Evolutionary conservation across 1,140 invertebrate genomes (phyloP), one percentile per base, ranked within the genome.

Genomic region (Achroia grisella): DNA sequence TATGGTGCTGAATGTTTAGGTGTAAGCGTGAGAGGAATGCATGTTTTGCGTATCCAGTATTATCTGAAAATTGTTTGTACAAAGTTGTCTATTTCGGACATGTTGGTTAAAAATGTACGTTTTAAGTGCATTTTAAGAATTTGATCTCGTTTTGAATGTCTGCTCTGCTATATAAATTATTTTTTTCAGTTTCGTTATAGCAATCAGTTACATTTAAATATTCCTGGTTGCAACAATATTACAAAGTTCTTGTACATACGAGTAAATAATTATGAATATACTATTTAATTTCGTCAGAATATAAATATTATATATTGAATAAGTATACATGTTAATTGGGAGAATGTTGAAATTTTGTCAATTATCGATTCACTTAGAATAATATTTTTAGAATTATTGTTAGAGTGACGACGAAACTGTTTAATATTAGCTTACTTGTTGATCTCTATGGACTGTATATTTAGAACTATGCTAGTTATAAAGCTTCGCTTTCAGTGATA

Each of bases 371-470:
- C 17, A 6, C 17, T 23, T 23, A 6, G 32, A 33, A 33, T 33
- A 1, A 11, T 32, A 2, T 11, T 11, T 33, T 11, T 44, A 44
- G 23, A 23, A 30, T 34, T 39, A 50, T 44, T 44, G 42, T 40
- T 41, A 28, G 23, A 31, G 31, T 41, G 41, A 36, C 17, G 36
- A 41, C 28, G 10, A 37, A 6, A 48, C 35, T 35, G 32, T 10
- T 33, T 45, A 50, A 30, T 11, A 28, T 43, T 43, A 45, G 44
- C 31, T 45, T 50, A 50, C 37, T 63, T 63, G 55, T 78, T 78
- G 75, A 79, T 82, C 75, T 79, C 73, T 72, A 71, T 40, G 70
- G 66, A 52, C 55, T 68, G 60, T 66, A 69, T 65, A 70, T 64
- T 70, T 62, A 45, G 49, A 53, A 51, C 35, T 51, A 42, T 46